Evolutionary conservation across 2,113 vertebrate genomes (phyloP), one percentile per base, ranked within the genome.

Genomic region (Ellobius talpinus): DNA sequence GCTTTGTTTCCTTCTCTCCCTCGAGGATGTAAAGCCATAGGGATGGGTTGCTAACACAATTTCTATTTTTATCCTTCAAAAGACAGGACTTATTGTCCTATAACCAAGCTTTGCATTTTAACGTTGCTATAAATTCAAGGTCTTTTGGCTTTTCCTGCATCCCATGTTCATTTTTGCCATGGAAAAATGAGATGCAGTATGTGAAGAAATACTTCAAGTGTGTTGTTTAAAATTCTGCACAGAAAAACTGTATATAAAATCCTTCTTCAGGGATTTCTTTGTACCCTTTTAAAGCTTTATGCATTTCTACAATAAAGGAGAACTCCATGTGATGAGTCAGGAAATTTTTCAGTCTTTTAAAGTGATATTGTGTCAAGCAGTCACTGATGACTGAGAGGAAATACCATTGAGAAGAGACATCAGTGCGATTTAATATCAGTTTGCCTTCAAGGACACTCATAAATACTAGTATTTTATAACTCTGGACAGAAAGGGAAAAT

Each of bases 11-110:
- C 79, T 61, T 82, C 47, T 90, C 36, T 91, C 98, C 73, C 92
- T 0, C 12, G 97, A 96, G 97, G 29, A 65, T 90, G 31, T n/a
- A 93, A 96, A 97, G 36, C 98, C 96, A 65, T 16, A 91, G 95
- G 96, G 97, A 95, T 81, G 87, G 65, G 95, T 98, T 97, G 96
- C 97, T 97, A 97, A 93, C 96, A 97, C 89, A 94, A 45, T 97
- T 97, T 96, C 97, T 98, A 97, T 98, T 98, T 98, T 97, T 97
- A 95, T 81, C 91, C 76, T 89, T 96, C 79, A 85, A 93, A 98
- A 95, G 94, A 91, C 82, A 78, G 74, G 72, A 96, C 97, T 97
- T 96, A 98, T 96, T 97, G 89, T 96, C 91, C 63, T 90, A 95
- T 86, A 97, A 47, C 73, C 29, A 1, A 52, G 31, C 66, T 96